Evolutionary conservation across 2,797 vertebrate species (phyloP).

Genomic region (Chloroceryle inda): DNA sequence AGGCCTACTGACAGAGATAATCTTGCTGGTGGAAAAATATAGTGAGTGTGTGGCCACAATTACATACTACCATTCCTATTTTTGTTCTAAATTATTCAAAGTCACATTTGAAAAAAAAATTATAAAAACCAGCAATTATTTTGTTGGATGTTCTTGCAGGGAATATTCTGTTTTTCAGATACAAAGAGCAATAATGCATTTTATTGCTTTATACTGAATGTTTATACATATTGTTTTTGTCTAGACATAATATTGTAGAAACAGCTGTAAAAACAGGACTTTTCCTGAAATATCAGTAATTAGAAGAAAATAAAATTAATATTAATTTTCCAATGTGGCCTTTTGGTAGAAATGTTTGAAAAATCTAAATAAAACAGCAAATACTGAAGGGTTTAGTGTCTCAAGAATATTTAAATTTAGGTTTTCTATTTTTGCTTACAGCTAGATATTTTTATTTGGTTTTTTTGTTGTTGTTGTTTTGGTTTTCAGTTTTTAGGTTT

Average conservation of each 20-base stretch:
- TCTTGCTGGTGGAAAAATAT: background rate
- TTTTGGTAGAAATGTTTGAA: background rate
- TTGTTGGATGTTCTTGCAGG: background rate
- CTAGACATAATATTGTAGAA: background rate
- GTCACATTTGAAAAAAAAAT: too few relatives aligned
- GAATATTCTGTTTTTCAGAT: background rate
- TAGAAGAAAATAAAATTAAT: background rate
- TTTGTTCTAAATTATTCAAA: background rate
- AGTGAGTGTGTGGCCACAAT: background rate
- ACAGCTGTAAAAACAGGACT: background rate
- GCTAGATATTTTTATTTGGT: background rate
- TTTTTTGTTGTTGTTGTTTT: background rate
- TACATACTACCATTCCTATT: background rate
- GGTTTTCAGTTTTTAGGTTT: background rate
- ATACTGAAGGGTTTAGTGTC: background rate
- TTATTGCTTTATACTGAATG: background rate
- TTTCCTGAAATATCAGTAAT: background rate
- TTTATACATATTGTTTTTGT: background rate
- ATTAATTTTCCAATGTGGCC: background rate
- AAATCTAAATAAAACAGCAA: background rate
- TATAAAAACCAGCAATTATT: background rate
- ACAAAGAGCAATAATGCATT: background rate
- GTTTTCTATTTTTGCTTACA: background rate
- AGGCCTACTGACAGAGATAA: rapidly evolving
- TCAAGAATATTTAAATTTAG: background rate